Conservation (phyloP, 64 coral and sea anemone genomes). For the Montipora cactus region DNA sequence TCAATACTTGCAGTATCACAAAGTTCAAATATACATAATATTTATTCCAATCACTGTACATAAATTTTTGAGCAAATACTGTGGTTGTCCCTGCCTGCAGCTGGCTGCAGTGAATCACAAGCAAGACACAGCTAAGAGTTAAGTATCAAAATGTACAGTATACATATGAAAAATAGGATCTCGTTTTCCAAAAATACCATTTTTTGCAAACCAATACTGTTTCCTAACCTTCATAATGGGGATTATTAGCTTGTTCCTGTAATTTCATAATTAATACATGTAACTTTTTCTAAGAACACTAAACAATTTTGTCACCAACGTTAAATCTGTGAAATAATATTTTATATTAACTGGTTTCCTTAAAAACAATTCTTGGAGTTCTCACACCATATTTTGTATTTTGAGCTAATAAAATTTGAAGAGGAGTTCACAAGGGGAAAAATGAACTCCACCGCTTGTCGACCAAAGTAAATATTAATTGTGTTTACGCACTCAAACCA, state of each 20-base stretch:
- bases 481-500: not conserved
- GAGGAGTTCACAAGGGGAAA: too few relatives aligned
- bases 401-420: too few relatives aligned
- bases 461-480: not conserved
- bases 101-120: not conserved
- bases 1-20: too few relatives aligned
- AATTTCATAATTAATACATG: not conserved
- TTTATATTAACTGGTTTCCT: not conserved
- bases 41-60: too few relatives aligned
- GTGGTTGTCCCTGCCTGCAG: too few relatives aligned
- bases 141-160: conserved; percentile 26
- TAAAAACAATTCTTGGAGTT: not conserved
- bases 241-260: not conserved
- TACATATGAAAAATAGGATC: conserved; percentile 49
- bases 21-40: too few relatives aligned
- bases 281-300: conserved; percentile 18
- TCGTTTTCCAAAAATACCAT: conserved; percentile 31
- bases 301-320: conserved; percentile 4
- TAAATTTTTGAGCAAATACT: too few relatives aligned
- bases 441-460: too few relatives aligned
- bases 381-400: too few relatives aligned
- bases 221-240: not conserved
- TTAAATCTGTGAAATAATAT: not conserved
- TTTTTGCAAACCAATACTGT: not conserved
- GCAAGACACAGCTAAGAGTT: not conserved